Base-by-base conservation (phyloP, 2,888 invertebrate genomes). In the Anaspis maculata region DNA sequence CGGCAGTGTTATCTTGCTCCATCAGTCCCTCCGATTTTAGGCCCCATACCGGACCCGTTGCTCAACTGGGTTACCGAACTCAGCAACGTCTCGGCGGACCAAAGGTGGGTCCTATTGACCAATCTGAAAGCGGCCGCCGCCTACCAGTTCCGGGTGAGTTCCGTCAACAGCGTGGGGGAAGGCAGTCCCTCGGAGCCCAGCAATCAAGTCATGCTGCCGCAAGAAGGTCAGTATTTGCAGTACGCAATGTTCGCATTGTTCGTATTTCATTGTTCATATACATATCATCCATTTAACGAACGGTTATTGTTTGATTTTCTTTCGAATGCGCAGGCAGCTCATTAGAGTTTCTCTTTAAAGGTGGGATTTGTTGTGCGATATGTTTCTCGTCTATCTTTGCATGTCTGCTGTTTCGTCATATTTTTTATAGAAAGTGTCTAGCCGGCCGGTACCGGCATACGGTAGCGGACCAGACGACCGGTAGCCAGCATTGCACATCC, bases 91-190 rank as follows among this genome's bases (percentile, higher is more conserved):
- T 85, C 89, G 0, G 76, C 86, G 3, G 73, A 73, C 31, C 79
- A 80, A 46, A 77, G 87, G 27, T 88, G 83, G 80, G 76, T 85
- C 7, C 63, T 90, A 21, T 69, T 96, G 28, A 82, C 80, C 24
- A 86, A 85, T 57, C 70, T 97, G 27, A 90, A 91, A 64, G 96
- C 97, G 0, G 94, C 96, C 1, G 85, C 91, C 0, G 84, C 88
- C 0, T 98, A 97, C 65, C 92, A 95, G 63, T 98, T 98, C 66
- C 74, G 96, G 41, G 88, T 98, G n/a, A 88, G 88, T 42, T 94
- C 97, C 9, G 85, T 94, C 7, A 98, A 98, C 66, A 83, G 85
- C 29, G 94, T 96, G 1, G 97, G 97, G 0, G 91, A 95, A 60
- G 96, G 97, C 2, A 81, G 85, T 1, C 79, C 90, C 2, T 94